Base-by-base conservation (phyloP, 2,113 vertebrate species). In the Elgaria multicarinata region DNA sequence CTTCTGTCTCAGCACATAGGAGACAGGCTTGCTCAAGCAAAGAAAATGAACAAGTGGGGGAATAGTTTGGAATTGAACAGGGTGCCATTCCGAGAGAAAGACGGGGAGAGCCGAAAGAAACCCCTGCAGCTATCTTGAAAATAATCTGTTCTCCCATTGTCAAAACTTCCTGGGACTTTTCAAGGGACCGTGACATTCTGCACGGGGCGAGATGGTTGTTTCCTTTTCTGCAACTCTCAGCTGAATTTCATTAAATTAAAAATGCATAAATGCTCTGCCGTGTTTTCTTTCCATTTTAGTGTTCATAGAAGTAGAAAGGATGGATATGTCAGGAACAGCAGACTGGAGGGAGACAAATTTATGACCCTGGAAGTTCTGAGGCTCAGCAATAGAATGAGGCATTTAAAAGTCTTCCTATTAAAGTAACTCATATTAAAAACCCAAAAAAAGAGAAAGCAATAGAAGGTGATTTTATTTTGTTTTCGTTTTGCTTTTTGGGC, bases 221-320 rank as follows among this genome's bases (percentile, higher is more conserved):
- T 55, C 46, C 89, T 93, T 92, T 90, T 82, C 94, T 83, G 89
- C 85, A 85, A 89, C 94, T 94, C 93, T 77, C 95, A 94, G 92
- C 79, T 85, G 90, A 91, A 93, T 96, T 97, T 95, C 67, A 84
- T 95, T 92, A 92, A 95, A 96, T 95, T 96, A 97, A 97, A 97
- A 95, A 96, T 95, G 94, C 94, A 96, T 96, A 97, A 97, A 96
- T 91, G 75, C 90, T 82, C 92, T 95, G 93, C 90, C 94, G 95
- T 96, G 94, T 97, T 97, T 97, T 96, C 94, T 95, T 97, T 96
- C 96, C 89, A 96, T 97, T 96, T 95, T 95, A 95, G 94, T 96
- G 95, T 93, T 97, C 95, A 96, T 39, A 85, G 94, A 94, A 95
- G 94, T 96, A 97, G 95, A 97, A 97, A 97, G 95, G 91, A 96